Base-by-base conservation (phyloP, 2,797 vertebrate species). In the Microhierax caerulescens region DNA sequence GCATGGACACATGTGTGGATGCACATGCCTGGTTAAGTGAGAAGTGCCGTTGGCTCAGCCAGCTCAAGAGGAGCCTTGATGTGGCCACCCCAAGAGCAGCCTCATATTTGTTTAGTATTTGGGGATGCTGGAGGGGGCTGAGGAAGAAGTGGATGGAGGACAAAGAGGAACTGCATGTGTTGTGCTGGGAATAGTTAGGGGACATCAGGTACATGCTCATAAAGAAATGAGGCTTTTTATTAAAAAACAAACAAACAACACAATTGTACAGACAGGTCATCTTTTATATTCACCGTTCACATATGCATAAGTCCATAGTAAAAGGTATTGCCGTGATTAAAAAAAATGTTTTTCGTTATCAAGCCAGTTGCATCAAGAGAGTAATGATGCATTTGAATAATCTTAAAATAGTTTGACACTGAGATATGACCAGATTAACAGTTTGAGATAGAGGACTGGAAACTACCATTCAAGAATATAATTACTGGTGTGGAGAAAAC, bases 1-100 rank as follows among this genome's bases (percentile, higher is more conserved):
- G 6, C 30, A 3, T 5, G 60, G 23, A 27, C 25, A 7, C 0
- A 0, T 21, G 30, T 53, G 14, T 6, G 3, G 7, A 23, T 6
- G 16, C 8, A 10, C n/a, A 7, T 13, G 21, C 17, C 10, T 56
- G 16, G 7, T 43, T 53, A 25, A 59, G 64, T 1, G 14, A n/a
- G 32, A 43, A 74, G 10, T 70, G 72, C 63, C 8, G 6, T 85
- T 85, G 69, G 30, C 48, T 77, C 25, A 67, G 24, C 27, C 34
- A 39, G 25, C 9, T 28, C 10, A 45, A 37, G 69, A 37, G 28
- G 2, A 60, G 5, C 69, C 37, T 85, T 88, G 36, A 15, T 16
- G 19, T 67, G 45, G 43, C 36, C 57, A 37, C 13, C 5, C 11
- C 39, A 53, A 47, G 32, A 76, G 23, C 36, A 54, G 5, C 61